phyloP scores from a whole-genome alignment of 2,888 invertebrate genomes.

The Mesorhabditis sp. region DNA sequence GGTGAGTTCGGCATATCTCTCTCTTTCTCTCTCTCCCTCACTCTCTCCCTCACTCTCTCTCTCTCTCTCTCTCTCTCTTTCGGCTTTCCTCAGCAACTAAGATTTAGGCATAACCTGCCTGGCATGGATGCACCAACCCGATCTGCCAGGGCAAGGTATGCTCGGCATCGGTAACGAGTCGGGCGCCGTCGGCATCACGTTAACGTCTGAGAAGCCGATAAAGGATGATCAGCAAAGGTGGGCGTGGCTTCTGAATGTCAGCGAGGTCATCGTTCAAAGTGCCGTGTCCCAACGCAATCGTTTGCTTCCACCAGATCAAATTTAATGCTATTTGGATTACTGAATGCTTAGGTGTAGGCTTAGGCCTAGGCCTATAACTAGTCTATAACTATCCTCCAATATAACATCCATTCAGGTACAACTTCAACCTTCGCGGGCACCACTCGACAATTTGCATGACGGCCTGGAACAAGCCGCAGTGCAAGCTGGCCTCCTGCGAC shows the following conservation, averaged over 20 bases:
- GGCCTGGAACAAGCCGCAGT: constrained; percentile 97
- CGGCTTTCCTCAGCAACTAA: not conserved
- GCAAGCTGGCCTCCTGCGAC: constrained; percentile 94
- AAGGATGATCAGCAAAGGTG: constrained; percentile 24
- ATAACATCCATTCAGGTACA: constrained; percentile 59
- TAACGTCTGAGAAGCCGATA: constrained; percentile 36
- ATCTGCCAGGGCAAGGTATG: constrained; percentile 30
- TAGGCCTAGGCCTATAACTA: no score
- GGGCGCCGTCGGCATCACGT: constrained; percentile 55
- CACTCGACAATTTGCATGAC: constrained; percentile 66
- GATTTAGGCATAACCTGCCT: constrained; percentile 19
- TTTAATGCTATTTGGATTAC: not conserved
- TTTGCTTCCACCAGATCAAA: not conserved
- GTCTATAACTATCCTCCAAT: no score
- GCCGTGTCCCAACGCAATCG: not conserved
- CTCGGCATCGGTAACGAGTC: constrained; percentile 48
- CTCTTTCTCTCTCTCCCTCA: constrained; percentile 13
- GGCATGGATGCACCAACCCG: constrained; percentile 29
- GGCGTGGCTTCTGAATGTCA: not conserved
- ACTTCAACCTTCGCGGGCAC: constrained; percentile 94
- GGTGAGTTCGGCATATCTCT: constrained; percentile 29
- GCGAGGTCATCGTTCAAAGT: no score
- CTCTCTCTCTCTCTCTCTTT: not conserved
- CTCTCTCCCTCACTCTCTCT: not conserved
- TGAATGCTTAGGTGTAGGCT: no score